Evolutionary conservation across 2,113 vertebrate species (phyloP).

Genomic region (Urocolius indicus): DNA sequence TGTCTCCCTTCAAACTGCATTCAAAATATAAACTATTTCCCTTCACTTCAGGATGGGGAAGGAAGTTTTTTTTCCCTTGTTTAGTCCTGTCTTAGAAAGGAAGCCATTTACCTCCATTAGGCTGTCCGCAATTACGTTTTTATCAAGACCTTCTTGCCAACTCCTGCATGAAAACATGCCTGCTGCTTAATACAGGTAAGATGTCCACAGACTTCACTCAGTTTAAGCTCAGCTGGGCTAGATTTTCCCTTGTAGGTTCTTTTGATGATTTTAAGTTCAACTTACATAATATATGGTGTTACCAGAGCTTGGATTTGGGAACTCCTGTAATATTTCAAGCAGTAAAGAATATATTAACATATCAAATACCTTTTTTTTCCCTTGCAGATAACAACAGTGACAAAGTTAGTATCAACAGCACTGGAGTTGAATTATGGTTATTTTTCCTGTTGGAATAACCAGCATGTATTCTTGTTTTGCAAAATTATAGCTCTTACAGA

Average conservation of each 20-base stretch:
- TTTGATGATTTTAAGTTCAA: neutral
- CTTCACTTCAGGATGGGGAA: neutral
- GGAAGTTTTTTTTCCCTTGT: conserved; percentile 23
- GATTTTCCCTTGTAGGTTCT: conserved; percentile 61
- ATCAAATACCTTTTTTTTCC: conserved; percentile 68
- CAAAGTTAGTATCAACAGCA: conserved; percentile 83
- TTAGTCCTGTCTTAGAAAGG: conserved; percentile 2
- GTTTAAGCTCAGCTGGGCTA: neutral
- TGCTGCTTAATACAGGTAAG: conserved; percentile 78
- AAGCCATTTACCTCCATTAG: neutral
- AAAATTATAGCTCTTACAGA: conserved; percentile 59
- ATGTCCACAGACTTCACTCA: neutral
- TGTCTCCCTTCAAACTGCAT: neutral
- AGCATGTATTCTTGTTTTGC: conserved; percentile 77
- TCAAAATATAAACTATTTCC: neutral
- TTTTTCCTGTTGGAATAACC: conserved; percentile 73
- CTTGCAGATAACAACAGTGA: conserved; percentile 79
- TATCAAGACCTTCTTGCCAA: conserved; percentile 23
- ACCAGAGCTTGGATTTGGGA: conserved; percentile 50
- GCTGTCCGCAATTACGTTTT: neutral
- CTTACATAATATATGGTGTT: neutral
- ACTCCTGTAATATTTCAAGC: neutral
- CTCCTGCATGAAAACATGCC: conserved; percentile 68
- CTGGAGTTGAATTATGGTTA: conserved; percentile 71
- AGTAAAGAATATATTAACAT: conserved; percentile 52